Evolutionary conservation across 2,113 vertebrate genomes (phyloP).

Genomic region (Cinclus mexicanus): DNA sequence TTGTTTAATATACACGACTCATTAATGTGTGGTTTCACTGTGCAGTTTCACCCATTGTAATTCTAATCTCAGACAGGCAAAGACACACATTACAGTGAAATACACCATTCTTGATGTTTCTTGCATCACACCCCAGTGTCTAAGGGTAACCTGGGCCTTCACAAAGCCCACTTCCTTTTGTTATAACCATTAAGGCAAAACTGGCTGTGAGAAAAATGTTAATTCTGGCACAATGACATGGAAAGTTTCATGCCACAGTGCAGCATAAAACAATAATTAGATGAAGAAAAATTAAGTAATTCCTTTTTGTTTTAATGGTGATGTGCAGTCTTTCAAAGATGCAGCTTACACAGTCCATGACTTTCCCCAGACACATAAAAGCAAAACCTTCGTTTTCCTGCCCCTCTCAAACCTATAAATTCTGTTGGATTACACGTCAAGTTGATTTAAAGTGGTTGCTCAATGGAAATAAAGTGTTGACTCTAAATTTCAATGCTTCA

Average conservation of each 20-base stretch:
- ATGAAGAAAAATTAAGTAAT: not conserved
- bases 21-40: not conserved
- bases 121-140: not conserved
- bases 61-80: not conserved
- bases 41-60: not conserved
- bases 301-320: not conserved
- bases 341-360: not conserved
- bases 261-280: not conserved
- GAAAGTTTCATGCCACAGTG: not conserved
- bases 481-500: conserved; percentile 42
- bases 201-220: not conserved
- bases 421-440: conserved; percentile 21
- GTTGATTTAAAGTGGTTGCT: conserved; percentile 50
- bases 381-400: conserved; percentile 4
- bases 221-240: not conserved
- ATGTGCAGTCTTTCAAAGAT: not conserved
- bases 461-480: conserved; percentile 25
- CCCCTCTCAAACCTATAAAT: conserved; percentile 39
- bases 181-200: not conserved
- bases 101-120: not conserved
- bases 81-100: not conserved
- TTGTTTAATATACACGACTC: not conserved
- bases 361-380: conserved; percentile 35
- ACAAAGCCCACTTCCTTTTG: not conserved
- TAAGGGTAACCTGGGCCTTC: not conserved